phyloP scores from a whole-genome alignment of 2,113 vertebrate species.

The Ondatra zibethicus region DNA sequence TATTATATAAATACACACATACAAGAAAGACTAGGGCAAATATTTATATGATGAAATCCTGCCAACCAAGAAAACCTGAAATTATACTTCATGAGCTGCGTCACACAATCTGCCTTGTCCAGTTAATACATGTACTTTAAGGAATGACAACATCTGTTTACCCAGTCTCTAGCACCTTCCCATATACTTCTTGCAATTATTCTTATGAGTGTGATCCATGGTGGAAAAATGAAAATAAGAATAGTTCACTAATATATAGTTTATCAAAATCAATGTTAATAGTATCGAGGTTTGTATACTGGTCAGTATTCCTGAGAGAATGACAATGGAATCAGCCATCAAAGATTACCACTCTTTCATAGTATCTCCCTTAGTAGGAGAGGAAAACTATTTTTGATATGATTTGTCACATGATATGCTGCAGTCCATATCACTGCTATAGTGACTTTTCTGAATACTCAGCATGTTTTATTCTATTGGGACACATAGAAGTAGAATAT shows the following conservation, averaged over 20 bases:
- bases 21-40: not conserved
- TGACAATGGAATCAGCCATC: conserved; percentile 60
- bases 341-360: conserved; percentile 41
- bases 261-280: conserved; percentile 52
- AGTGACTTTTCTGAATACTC: conserved; percentile 18
- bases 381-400: not conserved
- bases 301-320: conserved; percentile 35
- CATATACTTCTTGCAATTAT: not conserved
- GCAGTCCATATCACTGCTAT: not conserved
- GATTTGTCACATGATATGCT: not conserved
- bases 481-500: not conserved
- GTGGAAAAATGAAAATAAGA: not conserved
- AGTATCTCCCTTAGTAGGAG: not conserved
- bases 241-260: not conserved
- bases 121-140: not conserved
- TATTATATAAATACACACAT: not conserved
- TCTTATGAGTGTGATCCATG: not conserved
- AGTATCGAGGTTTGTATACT: conserved; percentile 58
- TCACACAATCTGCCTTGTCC: not conserved
- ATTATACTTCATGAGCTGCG: not conserved
- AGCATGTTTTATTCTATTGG: conserved; percentile 23
- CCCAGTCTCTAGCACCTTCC: not conserved
- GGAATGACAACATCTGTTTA: too few relatives aligned
- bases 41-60: not conserved
- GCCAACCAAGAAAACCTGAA: not conserved